Conservation (phyloP, 92 coral and sea anemone genomes). For the Isaurus tuberculatus region DNA sequence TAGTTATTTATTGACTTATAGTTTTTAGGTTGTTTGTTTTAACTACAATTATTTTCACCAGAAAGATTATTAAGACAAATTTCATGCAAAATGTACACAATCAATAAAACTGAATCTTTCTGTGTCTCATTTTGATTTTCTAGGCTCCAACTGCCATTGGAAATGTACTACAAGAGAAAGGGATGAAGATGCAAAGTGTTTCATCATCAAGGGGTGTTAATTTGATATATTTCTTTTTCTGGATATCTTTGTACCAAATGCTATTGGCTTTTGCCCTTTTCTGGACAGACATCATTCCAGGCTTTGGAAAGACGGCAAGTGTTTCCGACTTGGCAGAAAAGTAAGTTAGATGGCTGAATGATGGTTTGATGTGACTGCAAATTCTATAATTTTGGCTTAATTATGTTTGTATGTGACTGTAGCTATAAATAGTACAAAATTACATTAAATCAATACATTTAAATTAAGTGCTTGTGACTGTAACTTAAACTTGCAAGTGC, state of each 20-base stretch:
- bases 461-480: too few species aligned
- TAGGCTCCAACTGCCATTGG: constrained; percentile 78
- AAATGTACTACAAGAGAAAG: constrained; percentile 82
- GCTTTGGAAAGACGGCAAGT: constrained; percentile 73
- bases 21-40: too few species aligned
- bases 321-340: constrained; percentile 72
- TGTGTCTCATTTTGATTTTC: neutral
- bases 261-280: constrained; percentile 57
- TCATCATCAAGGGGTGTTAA: constrained; percentile 64
- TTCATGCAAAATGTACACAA: neutral
- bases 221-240: constrained; percentile 77
- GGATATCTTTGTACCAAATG: constrained; percentile 80
- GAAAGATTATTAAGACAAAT: neutral
- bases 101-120: too few species aligned
- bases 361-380: too few species aligned
- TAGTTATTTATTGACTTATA: too few species aligned
- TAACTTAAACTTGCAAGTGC: too few species aligned
- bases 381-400: too few species aligned
- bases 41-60: too few species aligned
- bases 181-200: constrained; percentile 71
- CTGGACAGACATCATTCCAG: constrained; percentile 86
- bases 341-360: constrained; percentile 58
- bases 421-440: too few species aligned
- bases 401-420: too few species aligned
- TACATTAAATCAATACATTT: too few species aligned